Evolutionary conservation across 1,140 invertebrate genomes (phyloP).

Genomic region (Hetaerina americana): DNA sequence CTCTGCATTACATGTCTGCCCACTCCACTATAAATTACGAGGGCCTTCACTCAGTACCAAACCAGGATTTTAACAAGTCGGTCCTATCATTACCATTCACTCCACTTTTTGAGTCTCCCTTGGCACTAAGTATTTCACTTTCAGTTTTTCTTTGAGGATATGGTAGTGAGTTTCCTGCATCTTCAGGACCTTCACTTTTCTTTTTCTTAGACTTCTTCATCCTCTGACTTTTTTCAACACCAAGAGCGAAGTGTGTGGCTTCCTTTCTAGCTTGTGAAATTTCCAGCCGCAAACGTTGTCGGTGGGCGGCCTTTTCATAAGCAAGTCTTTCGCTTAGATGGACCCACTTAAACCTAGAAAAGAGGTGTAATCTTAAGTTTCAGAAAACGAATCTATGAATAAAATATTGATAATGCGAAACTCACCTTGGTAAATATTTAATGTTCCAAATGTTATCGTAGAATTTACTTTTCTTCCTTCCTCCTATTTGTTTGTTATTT

Average conservation of each 20-base stretch:
- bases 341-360: slow-evolving; percentile 78
- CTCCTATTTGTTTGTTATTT: slow-evolving; percentile 81
- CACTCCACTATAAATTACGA: too few species aligned
- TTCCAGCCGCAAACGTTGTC: slow-evolving; percentile 74
- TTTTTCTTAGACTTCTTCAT: slow-evolving; percentile 36
- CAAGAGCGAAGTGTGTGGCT: slow-evolving; percentile 68
- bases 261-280: slow-evolving; percentile 84
- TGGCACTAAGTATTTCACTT: not conserved
- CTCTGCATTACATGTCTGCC: too few species aligned
- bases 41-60: too few species aligned
- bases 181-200: not conserved
- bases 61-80: not conserved
- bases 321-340: slow-evolving; percentile 84
- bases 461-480: slow-evolving; percentile 71
- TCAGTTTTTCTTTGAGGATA: not conserved
- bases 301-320: slow-evolving; percentile 79
- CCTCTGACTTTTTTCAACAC: slow-evolving; percentile 65
- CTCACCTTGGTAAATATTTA: slow-evolving; percentile 75
- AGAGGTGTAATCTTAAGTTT: slow-evolving; percentile 1
- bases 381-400: not conserved
- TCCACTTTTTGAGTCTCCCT: not conserved
- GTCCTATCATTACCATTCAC: not conserved
- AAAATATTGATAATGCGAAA: not conserved
- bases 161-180: not conserved
- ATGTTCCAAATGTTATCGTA: slow-evolving; percentile 89